A percentile compares a stretch with the other conserved stretches of the same genome.
phyloP scores from a whole-genome alignment of 2,888 invertebrate genomes.

The Mythimna ferrago region DNA sequence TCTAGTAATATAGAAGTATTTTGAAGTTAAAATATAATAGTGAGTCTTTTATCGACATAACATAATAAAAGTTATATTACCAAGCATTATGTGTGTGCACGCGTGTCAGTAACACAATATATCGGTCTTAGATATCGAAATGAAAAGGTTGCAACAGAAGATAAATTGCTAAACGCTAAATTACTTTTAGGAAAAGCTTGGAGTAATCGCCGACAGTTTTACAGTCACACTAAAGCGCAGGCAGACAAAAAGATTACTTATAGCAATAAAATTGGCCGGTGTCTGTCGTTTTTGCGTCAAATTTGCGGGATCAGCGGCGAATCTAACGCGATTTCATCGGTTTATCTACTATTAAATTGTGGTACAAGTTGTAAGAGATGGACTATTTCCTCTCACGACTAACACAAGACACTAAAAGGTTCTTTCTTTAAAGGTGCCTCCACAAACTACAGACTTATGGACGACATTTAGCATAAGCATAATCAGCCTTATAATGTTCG shows the following conservation, averaged over 20 bases:
- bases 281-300: slow-evolving; percentile 69
- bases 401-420: background rate
- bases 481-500: no score
- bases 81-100: slow-evolving; percentile 39
- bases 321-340: slow-evolving; percentile 70
- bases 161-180: slow-evolving; percentile 57
- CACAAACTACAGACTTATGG: no score
- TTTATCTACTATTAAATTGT: slow-evolving; percentile 64
- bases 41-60: slow-evolving; percentile 48
- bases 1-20: slow-evolving; percentile 27
- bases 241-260: slow-evolving; percentile 62
- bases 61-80: slow-evolving; percentile 56
- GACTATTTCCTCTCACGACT: background rate
- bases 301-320: slow-evolving; percentile 65
- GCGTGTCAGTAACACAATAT: slow-evolving; percentile 42
- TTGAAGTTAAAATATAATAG: slow-evolving; percentile 31
- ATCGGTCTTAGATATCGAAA: slow-evolving; percentile 30
- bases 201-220: slow-evolving; percentile 59
- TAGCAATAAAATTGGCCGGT: slow-evolving; percentile 68
- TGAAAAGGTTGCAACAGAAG: slow-evolving; percentile 37
- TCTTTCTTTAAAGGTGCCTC: no score
- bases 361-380: slow-evolving; percentile 29
- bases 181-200: slow-evolving; percentile 62
- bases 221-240: slow-evolving; percentile 52
- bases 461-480: no score